phyloP scores from a whole-genome alignment of 2,888 invertebrate species.

The Salticus scenicus region DNA sequence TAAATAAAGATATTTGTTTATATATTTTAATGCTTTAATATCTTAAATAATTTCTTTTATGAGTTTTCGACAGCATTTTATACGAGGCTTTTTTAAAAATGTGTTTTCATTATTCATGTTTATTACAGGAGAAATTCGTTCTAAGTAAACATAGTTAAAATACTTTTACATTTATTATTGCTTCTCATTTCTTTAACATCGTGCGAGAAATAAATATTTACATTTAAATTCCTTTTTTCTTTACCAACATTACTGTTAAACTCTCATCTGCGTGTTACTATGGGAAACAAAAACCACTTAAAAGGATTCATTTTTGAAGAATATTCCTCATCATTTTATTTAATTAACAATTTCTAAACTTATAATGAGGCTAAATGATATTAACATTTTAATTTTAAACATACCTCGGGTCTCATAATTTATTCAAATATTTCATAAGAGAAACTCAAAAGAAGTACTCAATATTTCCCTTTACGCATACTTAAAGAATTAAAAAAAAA shows the following conservation, averaged over 20 bases:
- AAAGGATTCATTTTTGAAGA: too few relatives aligned
- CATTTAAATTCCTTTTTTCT: not conserved
- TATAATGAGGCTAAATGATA: not conserved
- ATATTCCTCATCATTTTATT: not conserved
- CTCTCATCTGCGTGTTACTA: not conserved
- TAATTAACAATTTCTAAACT: slow-evolving; percentile 7
- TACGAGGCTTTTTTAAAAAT: too few relatives aligned
- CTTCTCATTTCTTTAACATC: not conserved
- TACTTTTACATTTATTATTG: too few relatives aligned
- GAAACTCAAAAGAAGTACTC: not conserved
- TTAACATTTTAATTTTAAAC: not conserved
- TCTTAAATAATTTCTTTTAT: too few relatives aligned
- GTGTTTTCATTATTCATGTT: too few relatives aligned
- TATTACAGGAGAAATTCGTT: too few relatives aligned
- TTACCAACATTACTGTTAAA: not conserved
- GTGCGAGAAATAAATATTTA: not conserved
- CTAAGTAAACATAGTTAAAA: too few relatives aligned
- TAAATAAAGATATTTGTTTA: too few relatives aligned
- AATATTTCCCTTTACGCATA: not conserved
- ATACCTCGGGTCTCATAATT: slow-evolving; percentile 17
- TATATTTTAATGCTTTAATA: too few relatives aligned
- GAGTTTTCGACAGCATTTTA: too few relatives aligned
- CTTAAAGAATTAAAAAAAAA: not conserved
- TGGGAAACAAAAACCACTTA: too few relatives aligned
- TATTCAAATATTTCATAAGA: slow-evolving; percentile 52